Evolutionary conservation across 2,888 invertebrate species (phyloP).

Genomic region (Cephus pygmeus): DNA sequence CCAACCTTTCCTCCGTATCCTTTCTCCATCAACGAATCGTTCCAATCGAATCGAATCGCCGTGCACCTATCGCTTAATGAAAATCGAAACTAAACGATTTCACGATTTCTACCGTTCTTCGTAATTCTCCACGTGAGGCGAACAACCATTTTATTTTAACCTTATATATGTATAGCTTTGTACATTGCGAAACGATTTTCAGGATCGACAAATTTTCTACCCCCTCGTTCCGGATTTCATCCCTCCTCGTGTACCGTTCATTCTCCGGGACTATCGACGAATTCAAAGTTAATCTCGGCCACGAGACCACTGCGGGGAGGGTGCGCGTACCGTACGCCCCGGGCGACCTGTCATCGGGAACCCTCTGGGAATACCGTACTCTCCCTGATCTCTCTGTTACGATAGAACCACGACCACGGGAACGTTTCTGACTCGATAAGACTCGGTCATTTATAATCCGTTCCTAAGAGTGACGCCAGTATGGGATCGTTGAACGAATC

Average conservation of each 20-base stretch:
- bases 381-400: constrained; percentile 56
- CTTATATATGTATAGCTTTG: background rate
- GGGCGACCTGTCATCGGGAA: constrained; percentile 58
- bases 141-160: background rate
- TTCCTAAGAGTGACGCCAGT: constrained; percentile 40
- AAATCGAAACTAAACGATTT: background rate
- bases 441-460: constrained; percentile 62
- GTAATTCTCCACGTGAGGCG: background rate
- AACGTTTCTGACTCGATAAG: constrained; percentile 45
- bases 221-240: constrained; percentile 30
- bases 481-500: constrained; percentile 28
- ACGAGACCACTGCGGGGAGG: constrained; percentile 41
- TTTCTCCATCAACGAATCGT: background rate
- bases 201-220: background rate
- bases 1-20: background rate
- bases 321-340: constrained; percentile 25
- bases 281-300: constrained; percentile 52
- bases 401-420: constrained; percentile 48
- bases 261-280: constrained; percentile 31
- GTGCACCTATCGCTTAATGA: background rate
- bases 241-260: constrained; percentile 38
- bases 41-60: background rate
- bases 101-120: background rate
- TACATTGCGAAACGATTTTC: background rate
- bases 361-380: constrained; percentile 49